These are phyloP conservation scores for Apodemus agrarius DNA, from an alignment of 2,797 vertebrate species.

Conservation along the genomic window DNA sequence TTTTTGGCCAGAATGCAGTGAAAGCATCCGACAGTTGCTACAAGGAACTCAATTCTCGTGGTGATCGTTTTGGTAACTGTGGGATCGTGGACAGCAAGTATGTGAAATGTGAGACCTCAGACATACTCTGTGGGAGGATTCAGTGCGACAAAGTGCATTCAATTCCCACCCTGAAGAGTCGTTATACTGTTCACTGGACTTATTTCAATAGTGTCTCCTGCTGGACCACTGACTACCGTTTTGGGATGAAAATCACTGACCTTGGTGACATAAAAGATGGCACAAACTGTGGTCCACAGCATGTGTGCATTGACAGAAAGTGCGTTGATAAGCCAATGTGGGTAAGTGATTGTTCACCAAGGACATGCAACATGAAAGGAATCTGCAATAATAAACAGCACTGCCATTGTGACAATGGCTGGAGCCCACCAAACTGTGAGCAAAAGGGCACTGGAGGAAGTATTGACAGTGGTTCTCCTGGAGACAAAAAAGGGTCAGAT, in stretches of 20 bases:
- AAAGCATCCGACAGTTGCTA: constrained; percentile 75
- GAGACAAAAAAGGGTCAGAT: fast-evolving
- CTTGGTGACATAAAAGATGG: not conserved
- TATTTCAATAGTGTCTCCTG: not conserved
- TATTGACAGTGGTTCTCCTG: not conserved
- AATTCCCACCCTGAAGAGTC: not conserved
- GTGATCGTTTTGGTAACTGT: constrained; percentile 84
- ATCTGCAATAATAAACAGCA: not conserved
- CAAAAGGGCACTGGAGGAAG: not conserved
- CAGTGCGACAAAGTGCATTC: constrained; percentile 42
- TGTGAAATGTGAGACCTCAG: not conserved
- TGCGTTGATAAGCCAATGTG: not conserved
- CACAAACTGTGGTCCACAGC: not conserved
- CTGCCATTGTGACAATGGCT: not conserved
- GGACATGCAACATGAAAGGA: not conserved
- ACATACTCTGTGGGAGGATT: constrained; percentile 62
- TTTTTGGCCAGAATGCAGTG: constrained; percentile 66
- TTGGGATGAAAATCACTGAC: not conserved
- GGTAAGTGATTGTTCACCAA: not conserved
- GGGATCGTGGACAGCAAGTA: not conserved
- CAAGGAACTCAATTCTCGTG: constrained; percentile 76
- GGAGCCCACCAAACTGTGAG: not conserved
- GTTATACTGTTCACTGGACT: not conserved
- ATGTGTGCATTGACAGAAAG: not conserved
- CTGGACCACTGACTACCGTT: constrained; percentile 40